These are phyloP conservation scores for Amiota communis DNA, from an alignment of 2,888 invertebrate species.

Conservation along the genomic window DNA sequence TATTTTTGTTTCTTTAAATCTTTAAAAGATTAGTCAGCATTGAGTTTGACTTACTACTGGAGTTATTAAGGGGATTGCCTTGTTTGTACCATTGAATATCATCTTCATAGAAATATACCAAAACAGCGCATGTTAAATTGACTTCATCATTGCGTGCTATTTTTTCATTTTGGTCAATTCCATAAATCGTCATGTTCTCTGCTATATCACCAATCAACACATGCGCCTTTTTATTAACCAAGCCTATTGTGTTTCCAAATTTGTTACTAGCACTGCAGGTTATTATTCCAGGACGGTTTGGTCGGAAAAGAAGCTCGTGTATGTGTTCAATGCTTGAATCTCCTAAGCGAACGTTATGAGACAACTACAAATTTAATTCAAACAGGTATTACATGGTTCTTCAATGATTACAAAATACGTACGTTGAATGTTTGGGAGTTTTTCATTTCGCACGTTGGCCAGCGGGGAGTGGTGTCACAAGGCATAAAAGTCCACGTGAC, in stretches of 20 bases:
- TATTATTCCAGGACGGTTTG: slow-evolving; percentile 72
- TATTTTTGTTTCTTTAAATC: neutral
- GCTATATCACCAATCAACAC: slow-evolving; percentile 69
- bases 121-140: slow-evolving; percentile 76
- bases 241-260: slow-evolving; percentile 65
- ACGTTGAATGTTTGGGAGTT: slow-evolving; percentile 62
- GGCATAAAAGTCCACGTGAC: slow-evolving; percentile 76
- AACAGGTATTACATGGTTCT: neutral
- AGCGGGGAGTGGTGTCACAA: slow-evolving; percentile 72
- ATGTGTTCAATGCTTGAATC: slow-evolving; percentile 55
- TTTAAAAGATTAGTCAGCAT: too few species aligned
- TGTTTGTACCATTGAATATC: slow-evolving; percentile 74
- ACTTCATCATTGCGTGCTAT: slow-evolving; percentile 76
- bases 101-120: slow-evolving; percentile 75
- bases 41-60: slow-evolving; percentile 36
- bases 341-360: slow-evolving; percentile 52
- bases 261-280: slow-evolving; percentile 73
- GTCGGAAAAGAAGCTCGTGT: slow-evolving; percentile 71
- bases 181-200: slow-evolving; percentile 72
- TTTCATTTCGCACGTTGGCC: slow-evolving; percentile 65
- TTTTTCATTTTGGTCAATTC: slow-evolving; percentile 68
- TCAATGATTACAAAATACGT: slow-evolving; percentile 44
- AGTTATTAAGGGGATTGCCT: slow-evolving; percentile 51
- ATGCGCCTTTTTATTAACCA: slow-evolving; percentile 54
- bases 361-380: slow-evolving; percentile 42